These are phyloP conservation scores for Drosophila picticornis DNA, from an alignment of 2,888 invertebrate genomes.

Conservation along the genomic window DNA sequence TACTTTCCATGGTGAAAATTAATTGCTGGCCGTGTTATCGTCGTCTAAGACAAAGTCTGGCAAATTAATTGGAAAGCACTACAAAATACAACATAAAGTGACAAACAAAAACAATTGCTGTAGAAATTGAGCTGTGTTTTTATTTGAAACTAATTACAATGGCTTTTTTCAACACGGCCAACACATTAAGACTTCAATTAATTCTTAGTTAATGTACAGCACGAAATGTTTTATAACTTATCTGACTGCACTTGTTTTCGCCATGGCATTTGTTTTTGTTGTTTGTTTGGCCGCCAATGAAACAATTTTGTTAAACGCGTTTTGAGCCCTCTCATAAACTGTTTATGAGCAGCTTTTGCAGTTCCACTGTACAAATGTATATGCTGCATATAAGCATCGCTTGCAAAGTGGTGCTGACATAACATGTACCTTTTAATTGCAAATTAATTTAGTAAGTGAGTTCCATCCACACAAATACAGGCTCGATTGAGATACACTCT, in stretches of 20 bases:
- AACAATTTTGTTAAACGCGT: neutral
- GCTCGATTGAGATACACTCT: neutral
- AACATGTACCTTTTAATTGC: constrained; percentile 51
- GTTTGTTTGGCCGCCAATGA: neutral
- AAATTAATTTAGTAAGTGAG: constrained; percentile 58
- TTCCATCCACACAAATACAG: neutral
- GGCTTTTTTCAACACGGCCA: constrained; percentile 20
- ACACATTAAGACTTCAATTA: constrained; percentile 39
- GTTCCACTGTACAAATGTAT: constrained; percentile 33
- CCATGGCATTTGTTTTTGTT: neutral
- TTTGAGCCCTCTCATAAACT: constrained; percentile 38
- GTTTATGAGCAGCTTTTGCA: constrained; percentile 30
- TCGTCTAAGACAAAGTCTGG: constrained; percentile 49
- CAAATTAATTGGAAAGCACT: constrained; percentile 77
- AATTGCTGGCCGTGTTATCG: constrained; percentile 72
- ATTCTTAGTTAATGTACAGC: constrained; percentile 24
- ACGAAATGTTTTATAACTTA: constrained; percentile 42
- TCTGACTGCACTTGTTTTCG: constrained; percentile 14
- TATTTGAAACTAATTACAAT: constrained; percentile 3
- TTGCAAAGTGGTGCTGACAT: neutral
- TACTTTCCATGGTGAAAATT: constrained; percentile 81
- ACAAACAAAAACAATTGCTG: constrained; percentile 24
- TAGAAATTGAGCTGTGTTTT: constrained; percentile 30
- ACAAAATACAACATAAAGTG: constrained; percentile 20
- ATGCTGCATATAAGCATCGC: constrained; percentile 13